phyloP scores from a whole-genome alignment of 2,797 vertebrate species.

The Sebastes variabilis region DNA sequence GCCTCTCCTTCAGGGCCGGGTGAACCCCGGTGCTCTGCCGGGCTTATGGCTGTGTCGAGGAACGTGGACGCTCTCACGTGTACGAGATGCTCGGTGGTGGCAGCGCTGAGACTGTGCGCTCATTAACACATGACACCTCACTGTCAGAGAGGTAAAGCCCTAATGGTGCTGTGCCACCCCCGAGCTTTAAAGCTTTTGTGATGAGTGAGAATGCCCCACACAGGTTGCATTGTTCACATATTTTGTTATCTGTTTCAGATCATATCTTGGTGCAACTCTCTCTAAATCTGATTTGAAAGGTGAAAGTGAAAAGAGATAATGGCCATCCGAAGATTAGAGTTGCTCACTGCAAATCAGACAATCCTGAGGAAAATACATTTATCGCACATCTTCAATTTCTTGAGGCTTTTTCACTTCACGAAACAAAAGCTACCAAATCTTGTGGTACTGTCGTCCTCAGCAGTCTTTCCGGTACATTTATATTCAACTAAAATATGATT shows the following conservation, averaged over 20 bases:
- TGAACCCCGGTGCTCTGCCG: constrained; percentile 33
- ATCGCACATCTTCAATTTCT: not conserved
- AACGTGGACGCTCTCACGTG: constrained; percentile 41
- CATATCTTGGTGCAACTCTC: not conserved
- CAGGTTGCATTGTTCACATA: not conserved
- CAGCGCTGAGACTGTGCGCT: constrained; percentile 40
- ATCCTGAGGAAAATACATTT: not conserved
- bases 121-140: constrained; percentile 63
- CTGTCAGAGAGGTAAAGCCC: constrained; percentile 44
- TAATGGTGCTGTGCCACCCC: not conserved
- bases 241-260: not conserved
- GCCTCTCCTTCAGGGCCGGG: constrained; percentile 36
- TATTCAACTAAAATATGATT: not conserved
- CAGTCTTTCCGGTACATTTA: not conserved
- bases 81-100: constrained; percentile 8
- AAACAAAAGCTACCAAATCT: not conserved
- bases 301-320: constrained; percentile 1
- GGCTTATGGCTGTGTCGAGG: constrained; percentile 27
- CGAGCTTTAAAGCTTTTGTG: constrained; percentile 6
- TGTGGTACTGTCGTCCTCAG: not conserved
- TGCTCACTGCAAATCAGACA: not conserved
- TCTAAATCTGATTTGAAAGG: not conserved
- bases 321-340: not conserved
- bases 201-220: constrained; percentile 8
- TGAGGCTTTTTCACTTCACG: not conserved